phyloP scores from a whole-genome alignment of 2,113 vertebrate species.

The Lethenteron reissneri region DNA sequence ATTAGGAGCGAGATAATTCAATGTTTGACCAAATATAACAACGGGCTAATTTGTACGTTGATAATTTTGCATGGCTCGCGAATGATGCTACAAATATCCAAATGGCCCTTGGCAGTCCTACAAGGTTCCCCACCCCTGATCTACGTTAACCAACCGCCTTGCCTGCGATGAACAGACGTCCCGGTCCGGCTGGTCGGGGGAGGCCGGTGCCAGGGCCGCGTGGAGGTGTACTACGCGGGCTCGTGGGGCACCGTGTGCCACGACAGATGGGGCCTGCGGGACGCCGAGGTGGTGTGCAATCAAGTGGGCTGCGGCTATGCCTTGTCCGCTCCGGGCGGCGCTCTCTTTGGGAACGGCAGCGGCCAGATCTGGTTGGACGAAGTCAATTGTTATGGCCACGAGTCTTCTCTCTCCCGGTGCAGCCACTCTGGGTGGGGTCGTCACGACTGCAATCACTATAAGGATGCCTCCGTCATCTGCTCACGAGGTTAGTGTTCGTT shows the following conservation, averaged over 20 bases:
- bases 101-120: too few species aligned
- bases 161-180: too few species aligned
- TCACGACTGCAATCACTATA: slow-evolving; percentile 86
- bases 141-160: too few species aligned
- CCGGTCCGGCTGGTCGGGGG: too few species aligned
- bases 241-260: slow-evolving; percentile 83
- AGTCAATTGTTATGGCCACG: slow-evolving; percentile 47
- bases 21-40: too few species aligned
- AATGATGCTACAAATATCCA: too few species aligned
- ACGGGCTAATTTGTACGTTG: too few species aligned
- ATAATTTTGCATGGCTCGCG: too few species aligned
- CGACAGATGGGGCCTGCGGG: slow-evolving; percentile 53
- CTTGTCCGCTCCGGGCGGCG: slow-evolving; percentile 37
- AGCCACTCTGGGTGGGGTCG: slow-evolving; percentile 68
- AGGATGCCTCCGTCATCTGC: slow-evolving; percentile 67
- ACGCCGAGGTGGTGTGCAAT: slow-evolving; percentile 57
- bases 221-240: slow-evolving; percentile 23
- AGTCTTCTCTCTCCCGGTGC: slow-evolving; percentile 34
- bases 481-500: too few species aligned
- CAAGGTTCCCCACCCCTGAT: too few species aligned
- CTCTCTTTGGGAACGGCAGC: slow-evolving; percentile 59
- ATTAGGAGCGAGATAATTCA: too few species aligned
- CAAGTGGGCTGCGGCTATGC: slow-evolving; percentile 51
- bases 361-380: slow-evolving; percentile 72
- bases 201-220: too few species aligned